These are phyloP conservation scores for Aphelocoma coerulescens DNA, from an alignment of 2,113 vertebrate genomes.

Conservation along the genomic window DNA sequence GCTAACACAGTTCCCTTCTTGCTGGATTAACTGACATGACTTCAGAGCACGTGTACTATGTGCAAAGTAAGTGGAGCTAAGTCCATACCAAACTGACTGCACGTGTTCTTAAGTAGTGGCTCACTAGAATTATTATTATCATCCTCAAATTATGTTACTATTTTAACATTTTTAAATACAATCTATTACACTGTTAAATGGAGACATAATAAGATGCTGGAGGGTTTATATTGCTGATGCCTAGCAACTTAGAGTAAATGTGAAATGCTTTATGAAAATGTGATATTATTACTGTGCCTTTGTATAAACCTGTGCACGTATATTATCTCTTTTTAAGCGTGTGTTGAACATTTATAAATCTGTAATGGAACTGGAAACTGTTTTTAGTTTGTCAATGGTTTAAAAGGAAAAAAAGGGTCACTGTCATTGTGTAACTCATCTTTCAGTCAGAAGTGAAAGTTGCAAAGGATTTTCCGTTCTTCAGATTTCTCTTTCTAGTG, in stretches of 20 bases:
- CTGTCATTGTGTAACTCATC: not conserved
- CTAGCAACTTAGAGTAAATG: not conserved
- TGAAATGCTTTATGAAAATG: not conserved
- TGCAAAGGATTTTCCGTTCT: not conserved
- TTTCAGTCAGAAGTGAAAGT: slow-evolving; percentile 21
- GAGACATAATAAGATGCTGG: not conserved
- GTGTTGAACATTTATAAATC: not conserved
- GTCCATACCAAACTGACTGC: not conserved
- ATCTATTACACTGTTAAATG: not conserved
- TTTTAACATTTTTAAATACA: not conserved
- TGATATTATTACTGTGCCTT: not conserved
- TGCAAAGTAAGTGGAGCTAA: not conserved
- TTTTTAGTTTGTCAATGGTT: not conserved
- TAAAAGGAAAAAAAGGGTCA: not conserved
- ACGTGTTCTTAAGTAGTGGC: not conserved
- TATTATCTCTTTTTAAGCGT: not conserved
- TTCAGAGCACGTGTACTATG: not conserved
- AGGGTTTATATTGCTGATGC: not conserved
- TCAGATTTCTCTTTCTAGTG: slow-evolving; percentile 52
- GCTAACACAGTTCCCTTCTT: not conserved
- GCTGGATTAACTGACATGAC: not conserved
- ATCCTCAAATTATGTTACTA: not conserved
- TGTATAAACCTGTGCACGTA: not conserved
- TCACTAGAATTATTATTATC: not conserved
- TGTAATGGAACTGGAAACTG: not conserved